Evolutionary conservation across 2,888 invertebrate genomes (phyloP), one percentile per base, ranked within the genome.

Genomic region (Hydroisotoma schaefferi): DNA sequence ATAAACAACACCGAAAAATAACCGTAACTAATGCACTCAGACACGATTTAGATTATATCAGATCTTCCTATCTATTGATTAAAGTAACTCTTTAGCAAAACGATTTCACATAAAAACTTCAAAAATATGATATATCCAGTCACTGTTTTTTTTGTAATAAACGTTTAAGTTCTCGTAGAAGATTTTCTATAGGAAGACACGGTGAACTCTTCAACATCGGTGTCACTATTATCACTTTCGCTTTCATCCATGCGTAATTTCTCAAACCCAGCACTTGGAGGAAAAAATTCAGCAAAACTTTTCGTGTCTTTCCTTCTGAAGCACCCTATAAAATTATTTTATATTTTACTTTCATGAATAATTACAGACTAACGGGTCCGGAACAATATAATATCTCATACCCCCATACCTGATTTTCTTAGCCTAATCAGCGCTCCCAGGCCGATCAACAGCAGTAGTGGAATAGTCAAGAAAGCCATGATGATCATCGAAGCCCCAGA

Each of bases 281-380:
- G 72, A 33, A 72, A 72, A 53, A 72, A 72, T 43, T 72, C 72
- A 1, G 72, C 61, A 55, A 72, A 72, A 49, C 72, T 72, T 63
- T 70, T 72, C 2, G 72, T 66, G 40, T 70, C 68, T 49, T 67
- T 68, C 20, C 66, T 25, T 40, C 62, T 61, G 25, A 68, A 70
- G 27, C 71, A 71, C 28, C 67, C 71, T 71, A 40, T 47, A 37
- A 33, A 52, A 25, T 18, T 20, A 22, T 28, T 6, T n/a, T n/a
- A 10, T 10, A 43, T 15, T n/a, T 43, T 43, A 43, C 10, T 43
- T 43, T 10, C 20, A 43, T 33, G 12, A 33, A 8, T 33, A 33
- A 12, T 10, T 33, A 10, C 33, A 33, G n/a, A n/a, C n/a, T n/a
- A n/a, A n/a, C n/a, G n/a, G n/a, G n/a, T n/a, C n/a, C n/a, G n/a